Evolutionary conservation across 2,797 vertebrate species (phyloP).

Genomic region (Gouania willdenowi): DNA sequence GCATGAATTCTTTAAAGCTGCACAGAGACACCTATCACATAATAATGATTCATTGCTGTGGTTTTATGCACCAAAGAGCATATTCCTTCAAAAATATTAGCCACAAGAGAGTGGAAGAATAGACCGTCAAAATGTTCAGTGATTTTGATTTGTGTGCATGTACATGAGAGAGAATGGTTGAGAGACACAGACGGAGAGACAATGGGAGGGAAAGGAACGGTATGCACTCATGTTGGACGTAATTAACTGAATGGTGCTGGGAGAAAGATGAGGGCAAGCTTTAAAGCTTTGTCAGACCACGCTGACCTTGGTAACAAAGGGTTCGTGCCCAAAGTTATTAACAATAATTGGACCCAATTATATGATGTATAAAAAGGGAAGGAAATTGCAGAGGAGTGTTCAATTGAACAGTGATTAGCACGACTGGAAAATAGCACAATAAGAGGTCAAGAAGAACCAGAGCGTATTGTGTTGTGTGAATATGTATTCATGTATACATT

Average conservation of each 20-base stretch:
- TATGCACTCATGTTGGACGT: slow-evolving; percentile 31
- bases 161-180: no score
- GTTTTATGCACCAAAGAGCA: background rate
- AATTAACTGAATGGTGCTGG: slow-evolving; percentile 46
- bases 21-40: slow-evolving; percentile 2
- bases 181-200: slow-evolving; percentile 1
- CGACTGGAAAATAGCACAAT: slow-evolving; percentile 34
- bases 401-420: slow-evolving; percentile 41
- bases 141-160: slow-evolving; percentile 13
- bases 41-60: slow-evolving; percentile 14
- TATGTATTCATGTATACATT: background rate
- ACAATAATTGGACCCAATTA: slow-evolving; percentile 69
- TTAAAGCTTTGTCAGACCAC: slow-evolving; percentile 55
- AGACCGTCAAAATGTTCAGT: slow-evolving; percentile 18
- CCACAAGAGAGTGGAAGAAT: slow-evolving; percentile 10
- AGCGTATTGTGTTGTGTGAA: slow-evolving; percentile 11
- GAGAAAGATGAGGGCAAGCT: slow-evolving; percentile 38
- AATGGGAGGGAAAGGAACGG: background rate
- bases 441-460: slow-evolving; percentile 49
- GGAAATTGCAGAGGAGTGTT: slow-evolving; percentile 54
- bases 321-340: slow-evolving; percentile 57
- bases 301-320: slow-evolving; percentile 64
- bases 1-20: slow-evolving; percentile 12
- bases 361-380: slow-evolving; percentile 51
- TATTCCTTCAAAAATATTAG: slow-evolving; percentile 20